Evolutionary conservation across 2,797 vertebrate species (phyloP).

Genomic region (Hoplostethus atlanticus): DNA sequence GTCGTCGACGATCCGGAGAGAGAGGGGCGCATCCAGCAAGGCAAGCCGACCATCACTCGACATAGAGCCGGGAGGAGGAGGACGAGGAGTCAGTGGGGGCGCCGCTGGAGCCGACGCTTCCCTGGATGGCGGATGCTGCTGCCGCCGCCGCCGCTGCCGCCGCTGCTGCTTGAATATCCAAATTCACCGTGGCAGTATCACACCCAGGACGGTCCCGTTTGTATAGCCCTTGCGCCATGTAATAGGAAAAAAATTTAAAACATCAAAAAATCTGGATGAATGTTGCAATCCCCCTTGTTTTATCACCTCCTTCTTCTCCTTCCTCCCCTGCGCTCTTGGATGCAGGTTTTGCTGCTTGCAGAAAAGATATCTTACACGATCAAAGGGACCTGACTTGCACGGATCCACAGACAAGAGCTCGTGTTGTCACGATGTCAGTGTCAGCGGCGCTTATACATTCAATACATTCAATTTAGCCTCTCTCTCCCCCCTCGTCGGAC

Average conservation of each 20-base stretch:
- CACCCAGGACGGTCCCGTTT: constrained; percentile 78
- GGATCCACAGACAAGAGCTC: constrained; percentile 60
- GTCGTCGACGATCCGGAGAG: constrained; percentile 82
- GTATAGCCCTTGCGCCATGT: constrained; percentile 84
- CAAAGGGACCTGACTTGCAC: constrained; percentile 49
- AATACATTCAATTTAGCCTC: constrained; percentile 44
- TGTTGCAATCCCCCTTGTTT: constrained; percentile 64
- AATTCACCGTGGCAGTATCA: constrained; percentile 76
- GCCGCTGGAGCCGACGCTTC: constrained; percentile 61
- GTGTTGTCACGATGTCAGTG: constrained; percentile 74
- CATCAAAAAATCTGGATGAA: constrained; percentile 62
- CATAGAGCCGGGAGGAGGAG: constrained; percentile 79
- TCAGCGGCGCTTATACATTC: constrained; percentile 46
- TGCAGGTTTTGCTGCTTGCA: constrained; percentile 65
- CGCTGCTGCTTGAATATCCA: constrained; percentile 73
- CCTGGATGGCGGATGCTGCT: constrained; percentile 49
- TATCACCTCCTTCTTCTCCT: constrained; percentile 48
- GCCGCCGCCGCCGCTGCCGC: constrained; percentile 35
- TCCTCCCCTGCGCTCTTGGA: constrained; percentile 55
- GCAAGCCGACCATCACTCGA: constrained; percentile 86
- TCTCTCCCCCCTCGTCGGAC: constrained; percentile 6
- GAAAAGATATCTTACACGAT: constrained; percentile 72
- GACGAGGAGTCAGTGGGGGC: constrained; percentile 65
- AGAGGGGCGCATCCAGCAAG: constrained; percentile 80
- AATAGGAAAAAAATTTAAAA: constrained; percentile 63